Base-by-base conservation (phyloP, 2,888 invertebrate species). In the Netelia fuscicornis region DNA sequence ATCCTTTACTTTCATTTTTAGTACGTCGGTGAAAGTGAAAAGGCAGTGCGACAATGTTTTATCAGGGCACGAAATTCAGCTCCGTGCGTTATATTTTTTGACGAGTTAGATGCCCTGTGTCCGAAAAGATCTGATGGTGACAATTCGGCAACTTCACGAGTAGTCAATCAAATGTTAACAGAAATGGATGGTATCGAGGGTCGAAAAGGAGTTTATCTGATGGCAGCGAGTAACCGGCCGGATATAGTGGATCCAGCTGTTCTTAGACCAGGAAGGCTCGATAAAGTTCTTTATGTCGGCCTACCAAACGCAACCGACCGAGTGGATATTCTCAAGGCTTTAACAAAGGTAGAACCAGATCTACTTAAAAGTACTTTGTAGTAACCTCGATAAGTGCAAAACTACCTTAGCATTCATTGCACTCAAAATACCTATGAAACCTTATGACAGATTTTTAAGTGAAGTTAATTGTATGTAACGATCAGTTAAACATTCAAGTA, bases 21-120 rank as follows among this genome's bases (percentile, higher is more conserved):
- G 98, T 99, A 99, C 94, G 98, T 99, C 20, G 99, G 99, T 83
- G 99, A 99, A 94, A 99, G 99, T 94, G 99, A 99, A 94, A 95
- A 98, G 89, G 99, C 99, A 0, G 98, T 99, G 0, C 95, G 99
- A n/a, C 97, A 98, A 30, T 98, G 98, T 91, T 99, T 99, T 93
- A 97, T 98, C 92, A 95, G 99, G 87, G 99, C 99, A 0, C 95
- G 98, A 64, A 98, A 98, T 94, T 99, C 99, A 0, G 96, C 98
- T 0, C 99, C 99, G 0, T 99, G 99, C 93, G 98, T 99, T 2
- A 99, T 99, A 93, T 99, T 99, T 94, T 99, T 99, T 92, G 99
- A 99, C 92, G 99, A 99, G 94, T 96, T 99, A 86, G 99, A 99
- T 94, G 98, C 99, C 0, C 94, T 99, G 44, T 99, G 99, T 92